phyloP scores from a whole-genome alignment of 2,113 vertebrate species.

The Kobus ellipsiprymnus region DNA sequence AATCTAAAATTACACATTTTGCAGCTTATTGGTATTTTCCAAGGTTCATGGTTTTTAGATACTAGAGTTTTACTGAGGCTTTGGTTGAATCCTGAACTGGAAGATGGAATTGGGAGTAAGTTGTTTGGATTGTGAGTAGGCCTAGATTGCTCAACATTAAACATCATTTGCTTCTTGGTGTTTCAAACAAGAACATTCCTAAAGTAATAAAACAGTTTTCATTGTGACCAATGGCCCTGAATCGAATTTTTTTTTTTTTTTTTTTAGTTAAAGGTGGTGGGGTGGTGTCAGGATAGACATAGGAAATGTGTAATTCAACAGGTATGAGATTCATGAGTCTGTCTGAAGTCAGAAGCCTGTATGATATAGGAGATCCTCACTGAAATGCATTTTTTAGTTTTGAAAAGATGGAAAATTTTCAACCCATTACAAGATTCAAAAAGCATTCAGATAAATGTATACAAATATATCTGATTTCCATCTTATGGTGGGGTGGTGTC shows the following conservation, averaged over 20 bases:
- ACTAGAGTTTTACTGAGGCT: not conserved
- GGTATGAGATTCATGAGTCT: not conserved
- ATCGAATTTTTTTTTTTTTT: not conserved
- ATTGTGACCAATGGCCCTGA: not conserved
- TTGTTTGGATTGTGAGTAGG: not conserved
- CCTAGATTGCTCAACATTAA: not conserved
- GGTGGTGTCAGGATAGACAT: not conserved
- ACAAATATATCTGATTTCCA: not conserved
- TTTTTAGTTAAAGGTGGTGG: not conserved
- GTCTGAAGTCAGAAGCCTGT: not conserved
- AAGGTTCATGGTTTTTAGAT: not conserved
- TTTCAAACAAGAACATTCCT: not conserved
- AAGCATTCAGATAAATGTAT: not conserved
- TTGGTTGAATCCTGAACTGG: not conserved
- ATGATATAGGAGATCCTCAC: not conserved
- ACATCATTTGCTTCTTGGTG: not conserved
- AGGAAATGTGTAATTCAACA: not conserved
- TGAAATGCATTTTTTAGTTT: not conserved
- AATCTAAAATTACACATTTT: not conserved
- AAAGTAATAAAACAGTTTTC: not conserved
- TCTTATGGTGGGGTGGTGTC: not conserved
- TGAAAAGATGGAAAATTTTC: not conserved
- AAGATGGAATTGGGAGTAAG: not conserved
- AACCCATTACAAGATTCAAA: not conserved
- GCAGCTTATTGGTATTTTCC: not conserved